These are phyloP conservation scores for Epinephelus lanceolatus DNA, from an alignment of 2,113 vertebrate genomes.

Conservation along the genomic window DNA sequence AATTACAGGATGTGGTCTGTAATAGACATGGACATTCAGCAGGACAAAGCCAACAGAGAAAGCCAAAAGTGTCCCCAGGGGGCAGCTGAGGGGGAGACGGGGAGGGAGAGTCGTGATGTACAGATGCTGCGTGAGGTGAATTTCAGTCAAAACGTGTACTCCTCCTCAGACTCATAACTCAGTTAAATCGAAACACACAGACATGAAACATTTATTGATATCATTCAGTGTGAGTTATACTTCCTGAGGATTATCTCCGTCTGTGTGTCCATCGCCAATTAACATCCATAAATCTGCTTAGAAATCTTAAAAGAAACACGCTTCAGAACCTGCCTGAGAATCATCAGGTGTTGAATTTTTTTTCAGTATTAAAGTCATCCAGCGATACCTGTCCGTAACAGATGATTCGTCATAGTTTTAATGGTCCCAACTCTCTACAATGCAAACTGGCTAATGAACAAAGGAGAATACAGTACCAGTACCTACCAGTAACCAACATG, in stretches of 20 bases:
- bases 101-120: neutral
- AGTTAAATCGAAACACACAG: too few species aligned
- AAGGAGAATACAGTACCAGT: neutral
- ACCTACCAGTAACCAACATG: neutral
- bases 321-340: too few species aligned
- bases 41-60: slow-evolving; percentile 3
- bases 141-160: neutral
- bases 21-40: neutral
- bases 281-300: too few species aligned
- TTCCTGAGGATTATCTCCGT: too few species aligned
- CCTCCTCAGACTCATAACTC: neutral
- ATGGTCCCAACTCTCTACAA: too few species aligned
- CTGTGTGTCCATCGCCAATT: too few species aligned
- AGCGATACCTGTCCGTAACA: too few species aligned
- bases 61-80: neutral
- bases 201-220: neutral
- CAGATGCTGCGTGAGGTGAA: neutral
- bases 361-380: too few species aligned
- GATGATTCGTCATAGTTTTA: too few species aligned
- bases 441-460: too few species aligned
- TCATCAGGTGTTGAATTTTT: too few species aligned
- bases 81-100: neutral
- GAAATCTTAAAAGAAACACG: too few species aligned
- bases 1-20: neutral
- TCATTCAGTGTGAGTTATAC: neutral